Base-by-base conservation (phyloP, 2,888 invertebrate species). In the Alcis repandata region DNA sequence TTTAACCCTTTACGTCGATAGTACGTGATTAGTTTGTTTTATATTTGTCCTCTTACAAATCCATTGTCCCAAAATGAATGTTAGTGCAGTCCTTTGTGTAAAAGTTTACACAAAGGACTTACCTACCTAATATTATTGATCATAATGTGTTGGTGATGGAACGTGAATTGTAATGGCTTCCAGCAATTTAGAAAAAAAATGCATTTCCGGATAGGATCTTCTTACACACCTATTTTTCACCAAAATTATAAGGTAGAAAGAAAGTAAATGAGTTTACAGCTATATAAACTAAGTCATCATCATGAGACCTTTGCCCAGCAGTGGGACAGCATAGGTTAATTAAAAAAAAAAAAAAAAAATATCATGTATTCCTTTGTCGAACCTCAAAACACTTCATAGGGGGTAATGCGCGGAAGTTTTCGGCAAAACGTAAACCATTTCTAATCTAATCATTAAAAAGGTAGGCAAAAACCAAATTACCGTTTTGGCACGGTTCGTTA, bases 401-500 rank as follows among this genome's bases (percentile, higher is more conserved):
- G 20, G 10, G 0, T 13, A 45, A 3, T 13, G n/a, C 22, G n/a
- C 64, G 65, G 67, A 59, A 76, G 69, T 67, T 65, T 68, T 69
- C 9, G 36, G n/a, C 7, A 27, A 36, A n/a, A 59, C 46, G 59
- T 46, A 51, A 67, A 57, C 54, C 70, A 69, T 76, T 77, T 77
- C 70, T 71, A 68, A 68, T 77, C 70, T 71, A 68, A 68, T 75
- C 62, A 70, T 67, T 61, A 75, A 74, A 76, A 73, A 72, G 69
- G 76, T 66, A 73, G 75, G 78, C 79, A 84, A 78, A 80, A 78
- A 72, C 70, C 63, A 75, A 78, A 76, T 78, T 81, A 86, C 86
- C 77, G 87, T 88, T 85, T 71, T 66, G 79, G 73, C 78, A 84
- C 78, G 90, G 89, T 89, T 87, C 87, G 91, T 85, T 87, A 79